These are phyloP conservation scores for Apeira syringaria DNA, from an alignment of 2,888 invertebrate genomes.

Conservation along the genomic window DNA sequence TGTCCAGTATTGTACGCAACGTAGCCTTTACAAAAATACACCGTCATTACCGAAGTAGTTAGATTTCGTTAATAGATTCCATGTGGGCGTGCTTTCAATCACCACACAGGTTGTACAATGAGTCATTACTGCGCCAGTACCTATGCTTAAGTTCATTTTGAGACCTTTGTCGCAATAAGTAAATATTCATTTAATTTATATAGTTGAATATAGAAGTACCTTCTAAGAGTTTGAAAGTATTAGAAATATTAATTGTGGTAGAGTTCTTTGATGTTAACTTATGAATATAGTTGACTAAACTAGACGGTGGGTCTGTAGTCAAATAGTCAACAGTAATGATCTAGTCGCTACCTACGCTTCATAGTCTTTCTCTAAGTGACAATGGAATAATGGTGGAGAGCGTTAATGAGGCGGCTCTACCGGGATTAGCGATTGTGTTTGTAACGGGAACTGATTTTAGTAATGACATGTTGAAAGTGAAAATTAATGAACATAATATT, in stretches of 20 bases:
- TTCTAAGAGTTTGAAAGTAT: no score
- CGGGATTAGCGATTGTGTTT: slow-evolving; percentile 20
- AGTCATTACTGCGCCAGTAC: slow-evolving; percentile 48
- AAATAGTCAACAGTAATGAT: slow-evolving; percentile 36
- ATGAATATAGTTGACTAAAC: slow-evolving; percentile 3
- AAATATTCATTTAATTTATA: no score
- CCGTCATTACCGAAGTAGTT: slow-evolving; percentile 39
- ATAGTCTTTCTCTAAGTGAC: slow-evolving; percentile 38
- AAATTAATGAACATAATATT: no score
- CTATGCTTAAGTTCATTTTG: neutral
- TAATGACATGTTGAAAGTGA: slow-evolving; percentile 12
- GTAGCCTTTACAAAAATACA: slow-evolving; percentile 22
- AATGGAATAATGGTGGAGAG: slow-evolving; percentile 17
- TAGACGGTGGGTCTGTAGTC: slow-evolving; percentile 41
- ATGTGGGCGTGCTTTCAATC: slow-evolving; percentile 64
- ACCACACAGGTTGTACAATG: slow-evolving; percentile 51
- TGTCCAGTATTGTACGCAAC: slow-evolving; percentile 16
- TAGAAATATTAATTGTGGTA: slow-evolving; percentile 2
- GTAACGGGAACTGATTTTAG: slow-evolving; percentile 20
- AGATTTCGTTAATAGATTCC: slow-evolving; percentile 46
- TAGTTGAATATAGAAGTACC: no score
- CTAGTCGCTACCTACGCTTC: slow-evolving; percentile 50
- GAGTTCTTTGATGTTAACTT: neutral
- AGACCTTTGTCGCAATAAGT: slow-evolving; percentile 9
- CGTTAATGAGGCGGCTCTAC: slow-evolving; percentile 20